Base-by-base conservation (phyloP, 2,888 invertebrate genomes). In the Pheosia tremula region DNA sequence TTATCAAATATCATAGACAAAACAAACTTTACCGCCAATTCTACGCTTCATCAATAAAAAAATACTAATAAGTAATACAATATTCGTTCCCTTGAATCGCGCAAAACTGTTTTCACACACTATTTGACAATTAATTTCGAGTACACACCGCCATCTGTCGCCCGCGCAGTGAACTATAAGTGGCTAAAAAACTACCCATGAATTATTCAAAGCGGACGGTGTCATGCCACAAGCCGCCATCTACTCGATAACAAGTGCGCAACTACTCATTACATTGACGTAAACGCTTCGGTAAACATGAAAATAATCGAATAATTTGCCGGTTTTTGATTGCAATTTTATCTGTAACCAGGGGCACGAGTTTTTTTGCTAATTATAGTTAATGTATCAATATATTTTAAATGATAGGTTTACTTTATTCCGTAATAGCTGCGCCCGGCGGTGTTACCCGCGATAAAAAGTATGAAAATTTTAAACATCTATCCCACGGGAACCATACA, bases 121-220 rank as follows among this genome's bases (percentile, higher is more conserved):
- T 80, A 86, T 89, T 89, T 87, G 84, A 85, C 79, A 76, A 79
- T 71, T 82, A 83, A 87, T 83, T 82, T 78, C 78, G 66, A 74
- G 83, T 80, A 86, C 88, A 90, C 86, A 87, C 54, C 63, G 80
- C 85, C 91, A 91, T 91, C 91, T 91, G 91, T 80, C 83, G 77
- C 66, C 61, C 63, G 49, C 57, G 66, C 66, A 67, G 58, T 65
- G 66, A 77, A 70, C 73, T 71, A 67, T 69, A 77, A 77, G 63
- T 84, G 82, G 71, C 74, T 87, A 84, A 89, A 89, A 89, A 87
- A 85, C 82, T 81, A 78, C 75, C 72, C 68, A 80, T 87, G 81
- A 85, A 89, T 89, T 79, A 88, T 88, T 84, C 74, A 88, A 74
- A 59, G 62, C 65, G 60, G 63, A 58, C 66, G 64, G 64, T 68